Conservation (phyloP, 2,888 invertebrate species). For the Papilio elwesi region DNA sequence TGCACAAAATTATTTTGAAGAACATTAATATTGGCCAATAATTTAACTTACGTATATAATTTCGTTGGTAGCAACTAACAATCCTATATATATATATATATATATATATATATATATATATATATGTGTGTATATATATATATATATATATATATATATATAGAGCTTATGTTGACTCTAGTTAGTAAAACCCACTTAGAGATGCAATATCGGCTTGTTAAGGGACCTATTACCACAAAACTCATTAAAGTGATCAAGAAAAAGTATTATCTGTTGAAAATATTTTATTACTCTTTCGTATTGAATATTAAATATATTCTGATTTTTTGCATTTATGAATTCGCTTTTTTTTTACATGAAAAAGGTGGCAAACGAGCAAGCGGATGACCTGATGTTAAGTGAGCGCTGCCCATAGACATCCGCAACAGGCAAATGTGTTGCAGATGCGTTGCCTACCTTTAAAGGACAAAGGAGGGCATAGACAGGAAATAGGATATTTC, state of each 20-base stretch:
- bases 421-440: too few species aligned
- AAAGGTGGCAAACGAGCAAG: too few species aligned
- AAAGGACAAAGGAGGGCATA: too few species aligned
- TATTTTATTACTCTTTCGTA: neutral
- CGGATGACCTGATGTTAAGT: too few species aligned
- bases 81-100: neutral
- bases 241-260: constrained; percentile 33
- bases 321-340: constrained; percentile 13
- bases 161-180: neutral
- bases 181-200: constrained; percentile 14
- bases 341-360: constrained; percentile 6
- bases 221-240: constrained; percentile 29
- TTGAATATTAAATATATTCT: neutral
- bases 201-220: constrained; percentile 28
- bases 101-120: neutral
- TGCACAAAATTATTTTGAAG: neutral
- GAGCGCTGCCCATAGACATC: too few species aligned
- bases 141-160: neutral
- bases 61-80: constrained; percentile 24
- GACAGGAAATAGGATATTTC: too few species aligned
- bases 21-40: constrained; percentile 15
- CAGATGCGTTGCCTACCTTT: too few species aligned
- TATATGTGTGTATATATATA: neutral
- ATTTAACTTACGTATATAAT: constrained; percentile 25
- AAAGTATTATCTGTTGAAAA: constrained; percentile 14